Evolutionary conservation across 2,797 vertebrate species (phyloP), one percentile per base, ranked within the genome.

Genomic region (Cossypha niveicapilla): DNA sequence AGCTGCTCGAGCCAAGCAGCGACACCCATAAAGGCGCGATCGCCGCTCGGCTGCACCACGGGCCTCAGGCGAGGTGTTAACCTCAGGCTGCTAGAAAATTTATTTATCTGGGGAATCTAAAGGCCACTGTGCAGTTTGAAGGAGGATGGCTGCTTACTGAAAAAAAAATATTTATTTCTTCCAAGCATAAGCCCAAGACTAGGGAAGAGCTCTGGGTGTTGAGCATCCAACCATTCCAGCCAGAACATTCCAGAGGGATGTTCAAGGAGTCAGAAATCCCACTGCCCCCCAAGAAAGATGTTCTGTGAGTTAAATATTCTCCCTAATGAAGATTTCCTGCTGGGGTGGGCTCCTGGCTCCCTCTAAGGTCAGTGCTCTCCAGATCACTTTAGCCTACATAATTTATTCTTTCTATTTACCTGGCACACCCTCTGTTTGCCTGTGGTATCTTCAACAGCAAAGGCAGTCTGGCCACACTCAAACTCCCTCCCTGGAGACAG

Each of bases 1-100:
- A 89, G 74, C 77, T 71, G 58, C 44, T 24, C 30, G 53, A 77
- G 78, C 63, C 86, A 41, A 57, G 61, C 63, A 48, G 73, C 1
- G 0, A 71, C 84, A 89, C 81, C 86, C 65, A 34, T 51, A 54
- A 48, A 89, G 72, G 81, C 11, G 78, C 12, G 42, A 63, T 71
- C 0, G 0, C 60, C 1, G 13, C 60, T 32, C 53, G 0, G 0
- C 67, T 9, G 35, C 11, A 22, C 73, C 11, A 1, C 0, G 1
- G 58, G 27, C 45, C 39, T 48, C 4, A 4, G 12, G 10, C 0
- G 60, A 89, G 91, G 84, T 65, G 79, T 41, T 32, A 93, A 90
- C 68, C 73, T 57, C 13, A 35, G 65, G 1, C 75, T 92, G 83
- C 39, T 30, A 30, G 42, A 25, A 7, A n/a, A 11, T 16, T 11